phyloP scores from a whole-genome alignment of 1,140 invertebrate species.

The Tetragnatha versicolor region DNA sequence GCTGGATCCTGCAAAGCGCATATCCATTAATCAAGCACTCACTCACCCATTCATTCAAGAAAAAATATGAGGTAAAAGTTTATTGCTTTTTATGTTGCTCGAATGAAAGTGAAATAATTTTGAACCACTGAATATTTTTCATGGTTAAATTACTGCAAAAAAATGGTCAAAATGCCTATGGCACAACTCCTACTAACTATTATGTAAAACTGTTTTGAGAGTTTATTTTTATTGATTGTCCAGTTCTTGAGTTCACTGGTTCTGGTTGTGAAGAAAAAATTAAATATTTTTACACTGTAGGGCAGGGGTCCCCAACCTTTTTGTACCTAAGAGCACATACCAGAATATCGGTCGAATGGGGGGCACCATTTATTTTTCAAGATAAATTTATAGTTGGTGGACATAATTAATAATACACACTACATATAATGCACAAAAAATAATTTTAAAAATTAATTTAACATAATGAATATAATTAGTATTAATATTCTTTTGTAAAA shows the following conservation, averaged over 20 bases:
- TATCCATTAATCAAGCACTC: slow-evolving; percentile 91
- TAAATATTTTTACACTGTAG: no score
- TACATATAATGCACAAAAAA: no score
- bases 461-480: no score
- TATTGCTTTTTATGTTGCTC: not conserved
- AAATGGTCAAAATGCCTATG: not conserved
- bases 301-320: no score
- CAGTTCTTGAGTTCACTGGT: not conserved
- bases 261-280: not conserved
- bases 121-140: not conserved
- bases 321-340: no score
- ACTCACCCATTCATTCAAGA: slow-evolving; percentile 97
- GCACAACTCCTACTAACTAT: not conserved
- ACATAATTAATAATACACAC: no score
- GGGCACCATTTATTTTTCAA: no score
- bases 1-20: slow-evolving; percentile 90
- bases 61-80: slow-evolving; percentile 70
- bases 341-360: no score
- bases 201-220: not conserved
- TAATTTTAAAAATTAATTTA: no score
- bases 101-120: not conserved
- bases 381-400: no score
- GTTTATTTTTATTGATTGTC: not conserved
- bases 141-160: not conserved
- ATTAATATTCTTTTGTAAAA: no score